Conservation (phyloP, 2,888 invertebrate genomes). For the Drosophila neutralis region DNA sequence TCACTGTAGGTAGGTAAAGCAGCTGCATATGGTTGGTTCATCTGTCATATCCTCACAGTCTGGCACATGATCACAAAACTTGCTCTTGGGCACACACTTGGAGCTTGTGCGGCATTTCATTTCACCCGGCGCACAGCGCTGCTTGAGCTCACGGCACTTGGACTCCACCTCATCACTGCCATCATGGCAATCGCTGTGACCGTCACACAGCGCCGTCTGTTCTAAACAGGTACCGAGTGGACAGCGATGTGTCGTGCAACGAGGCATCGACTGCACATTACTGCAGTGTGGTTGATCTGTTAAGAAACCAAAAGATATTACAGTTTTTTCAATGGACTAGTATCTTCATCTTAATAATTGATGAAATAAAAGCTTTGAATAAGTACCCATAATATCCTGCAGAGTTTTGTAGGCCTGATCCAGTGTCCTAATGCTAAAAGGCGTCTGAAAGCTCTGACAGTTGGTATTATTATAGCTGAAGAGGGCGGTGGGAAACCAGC, state of each 20-base stretch:
- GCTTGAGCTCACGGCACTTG: slow-evolving; percentile 72
- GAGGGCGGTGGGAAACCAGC: slow-evolving; percentile 90
- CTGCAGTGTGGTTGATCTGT: slow-evolving; percentile 79
- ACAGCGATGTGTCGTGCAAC: slow-evolving; percentile 88
- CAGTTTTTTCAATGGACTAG: not conserved
- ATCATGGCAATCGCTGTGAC: slow-evolving; percentile 89
- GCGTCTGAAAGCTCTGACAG: slow-evolving; percentile 80
- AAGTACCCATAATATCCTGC: slow-evolving; percentile 79
- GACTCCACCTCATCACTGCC: slow-evolving; percentile 87
- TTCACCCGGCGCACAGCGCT: slow-evolving; percentile 87
- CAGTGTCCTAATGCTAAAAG: slow-evolving; percentile 73
- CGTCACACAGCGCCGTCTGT: slow-evolving; percentile 88
- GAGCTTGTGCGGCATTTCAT: slow-evolving; percentile 88
- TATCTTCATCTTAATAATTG: not conserved
- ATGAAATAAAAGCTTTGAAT: not conserved
- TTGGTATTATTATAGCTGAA: slow-evolving; percentile 87
- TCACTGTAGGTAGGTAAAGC: slow-evolving; percentile 88
- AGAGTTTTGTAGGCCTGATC: slow-evolving; percentile 71
- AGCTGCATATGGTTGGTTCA: slow-evolving; percentile 88
- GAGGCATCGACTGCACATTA: slow-evolving; percentile 54
- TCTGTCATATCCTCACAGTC: slow-evolving; percentile 91
- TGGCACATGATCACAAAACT: slow-evolving; percentile 88
- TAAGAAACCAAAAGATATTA: not conserved
- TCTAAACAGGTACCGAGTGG: slow-evolving; percentile 89
- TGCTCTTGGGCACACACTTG: slow-evolving; percentile 88